phyloP scores from a whole-genome alignment of 2,888 invertebrate species.

The Mesorhabditis spiculigera region DNA sequence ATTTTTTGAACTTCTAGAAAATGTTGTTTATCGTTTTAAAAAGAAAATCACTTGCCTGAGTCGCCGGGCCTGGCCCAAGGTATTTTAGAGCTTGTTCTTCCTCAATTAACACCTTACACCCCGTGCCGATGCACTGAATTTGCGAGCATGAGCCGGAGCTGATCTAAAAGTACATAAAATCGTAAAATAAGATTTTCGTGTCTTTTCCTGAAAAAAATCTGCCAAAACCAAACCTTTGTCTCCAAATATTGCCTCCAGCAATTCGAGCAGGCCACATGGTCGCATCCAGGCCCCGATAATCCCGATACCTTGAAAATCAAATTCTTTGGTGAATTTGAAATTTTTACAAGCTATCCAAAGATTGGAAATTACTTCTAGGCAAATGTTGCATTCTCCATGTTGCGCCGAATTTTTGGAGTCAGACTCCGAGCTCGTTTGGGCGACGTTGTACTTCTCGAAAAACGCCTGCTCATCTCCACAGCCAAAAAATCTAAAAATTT shows the following conservation, averaged over 20 bases:
- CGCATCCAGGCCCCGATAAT: conserved; percentile 80
- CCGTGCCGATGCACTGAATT: conserved; percentile 34
- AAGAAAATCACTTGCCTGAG: no score
- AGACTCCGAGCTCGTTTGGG: no score
- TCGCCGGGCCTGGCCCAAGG: no score
- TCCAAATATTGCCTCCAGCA: conserved; percentile 97
- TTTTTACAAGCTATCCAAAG: no score
- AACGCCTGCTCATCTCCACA: no score
- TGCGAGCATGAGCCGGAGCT: conserved; percentile 25
- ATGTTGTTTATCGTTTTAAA: no score
- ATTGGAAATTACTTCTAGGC: neutral
- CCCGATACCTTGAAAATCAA: conserved; percentile 13
- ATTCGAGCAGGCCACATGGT: conserved; percentile 87
- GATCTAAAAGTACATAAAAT: conserved; percentile 17
- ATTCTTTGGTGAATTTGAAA: no score
- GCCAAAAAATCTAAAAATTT: no score
- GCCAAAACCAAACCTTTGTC: conserved; percentile 74
- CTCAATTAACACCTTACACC: conserved; percentile 35
- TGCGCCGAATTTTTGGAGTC: neutral
- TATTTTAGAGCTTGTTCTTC: conserved; percentile 26
- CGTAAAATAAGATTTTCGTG: no score
- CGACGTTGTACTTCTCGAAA: no score
- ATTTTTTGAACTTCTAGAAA: conserved; percentile 17
- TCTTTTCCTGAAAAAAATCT: neutral
- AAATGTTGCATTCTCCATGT: conserved; percentile 29